phyloP scores from a whole-genome alignment of 2,888 invertebrate species.

The Halictus ligatus region DNA sequence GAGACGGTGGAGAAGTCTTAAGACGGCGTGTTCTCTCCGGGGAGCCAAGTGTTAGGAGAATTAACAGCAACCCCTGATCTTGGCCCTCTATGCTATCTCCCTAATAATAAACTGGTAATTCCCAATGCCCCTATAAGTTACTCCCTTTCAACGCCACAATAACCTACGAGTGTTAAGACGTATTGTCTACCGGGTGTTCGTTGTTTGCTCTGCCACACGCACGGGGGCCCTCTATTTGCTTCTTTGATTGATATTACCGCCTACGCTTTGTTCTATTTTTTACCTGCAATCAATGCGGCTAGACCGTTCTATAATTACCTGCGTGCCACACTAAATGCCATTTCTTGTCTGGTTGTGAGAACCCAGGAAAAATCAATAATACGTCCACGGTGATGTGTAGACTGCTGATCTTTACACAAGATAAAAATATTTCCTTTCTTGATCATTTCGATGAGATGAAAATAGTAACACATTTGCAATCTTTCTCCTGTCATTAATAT shows the following conservation, averaged over 20 bases:
- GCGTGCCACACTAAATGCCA: not conserved
- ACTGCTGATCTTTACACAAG: not conserved
- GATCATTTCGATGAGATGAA: not conserved
- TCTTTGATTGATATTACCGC: conserved; percentile 56
- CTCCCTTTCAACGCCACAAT: conserved; percentile 83
- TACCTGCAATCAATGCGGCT: not conserved
- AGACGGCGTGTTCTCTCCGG: conserved; percentile 80
- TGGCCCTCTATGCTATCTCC: conserved; percentile 82
- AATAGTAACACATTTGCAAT: not conserved
- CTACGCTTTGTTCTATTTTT: not conserved
- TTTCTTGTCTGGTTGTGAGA: not conserved
- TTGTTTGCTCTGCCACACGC: conserved; percentile 67
- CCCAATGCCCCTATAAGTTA: conserved; percentile 84
- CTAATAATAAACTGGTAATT: conserved; percentile 84
- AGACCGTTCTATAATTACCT: not conserved
- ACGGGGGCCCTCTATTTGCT: conserved; percentile 46
- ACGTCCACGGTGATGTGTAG: not conserved
- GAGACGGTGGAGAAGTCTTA: conserved; percentile 80
- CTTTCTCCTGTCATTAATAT: not conserved
- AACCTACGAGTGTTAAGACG: conserved; percentile 81
- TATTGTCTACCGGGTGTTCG: conserved; percentile 77
- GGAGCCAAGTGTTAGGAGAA: conserved; percentile 82
- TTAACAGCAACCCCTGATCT: conserved; percentile 83
- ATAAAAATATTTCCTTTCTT: not conserved
- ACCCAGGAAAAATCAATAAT: not conserved